Conservation (phyloP, 37 sponge, comb jelly and placozoan species). For the Chondrilla cf. caribensis region DNA sequence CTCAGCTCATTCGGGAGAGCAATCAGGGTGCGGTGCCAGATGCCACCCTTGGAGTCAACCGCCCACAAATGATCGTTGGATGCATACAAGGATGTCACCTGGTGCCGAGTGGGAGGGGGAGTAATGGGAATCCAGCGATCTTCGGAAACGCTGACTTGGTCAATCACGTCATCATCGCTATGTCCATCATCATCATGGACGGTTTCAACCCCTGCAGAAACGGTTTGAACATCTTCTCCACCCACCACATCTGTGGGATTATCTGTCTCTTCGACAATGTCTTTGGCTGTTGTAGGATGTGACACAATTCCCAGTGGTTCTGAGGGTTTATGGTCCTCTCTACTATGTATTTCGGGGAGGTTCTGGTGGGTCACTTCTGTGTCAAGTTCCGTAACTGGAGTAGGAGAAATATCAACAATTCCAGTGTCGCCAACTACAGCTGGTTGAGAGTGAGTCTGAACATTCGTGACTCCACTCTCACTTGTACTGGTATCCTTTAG, state of each 20-base stretch:
- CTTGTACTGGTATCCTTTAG: too few relatives aligned
- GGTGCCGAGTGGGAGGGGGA: neutral
- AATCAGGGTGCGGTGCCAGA: neutral
- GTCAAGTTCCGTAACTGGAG: too few relatives aligned
- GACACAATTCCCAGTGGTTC: neutral
- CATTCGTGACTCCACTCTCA: too few relatives aligned
- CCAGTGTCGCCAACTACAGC: too few relatives aligned
- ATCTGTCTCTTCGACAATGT: neutral
- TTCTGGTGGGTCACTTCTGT: too few relatives aligned
- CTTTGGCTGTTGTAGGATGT: neutral
- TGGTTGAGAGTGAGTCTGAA: too few relatives aligned
- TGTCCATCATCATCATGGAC: neutral
- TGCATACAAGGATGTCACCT: neutral
- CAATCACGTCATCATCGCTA: neutral
- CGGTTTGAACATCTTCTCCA: neutral
- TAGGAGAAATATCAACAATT: too few relatives aligned
- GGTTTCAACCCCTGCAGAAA: neutral
- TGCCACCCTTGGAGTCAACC: conserved; percentile 2
- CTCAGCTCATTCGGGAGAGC: too few relatives aligned
- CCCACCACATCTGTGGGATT: neutral
- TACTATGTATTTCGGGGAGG: too few relatives aligned
- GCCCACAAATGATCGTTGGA: conserved; percentile 3
- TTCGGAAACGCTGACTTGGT: neutral
- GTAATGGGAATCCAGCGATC: conserved; percentile 9
- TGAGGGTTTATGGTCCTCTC: neutral